Conservation (phyloP, 2,113 vertebrate species). For the Brachyhypopomus gauderio region DNA sequence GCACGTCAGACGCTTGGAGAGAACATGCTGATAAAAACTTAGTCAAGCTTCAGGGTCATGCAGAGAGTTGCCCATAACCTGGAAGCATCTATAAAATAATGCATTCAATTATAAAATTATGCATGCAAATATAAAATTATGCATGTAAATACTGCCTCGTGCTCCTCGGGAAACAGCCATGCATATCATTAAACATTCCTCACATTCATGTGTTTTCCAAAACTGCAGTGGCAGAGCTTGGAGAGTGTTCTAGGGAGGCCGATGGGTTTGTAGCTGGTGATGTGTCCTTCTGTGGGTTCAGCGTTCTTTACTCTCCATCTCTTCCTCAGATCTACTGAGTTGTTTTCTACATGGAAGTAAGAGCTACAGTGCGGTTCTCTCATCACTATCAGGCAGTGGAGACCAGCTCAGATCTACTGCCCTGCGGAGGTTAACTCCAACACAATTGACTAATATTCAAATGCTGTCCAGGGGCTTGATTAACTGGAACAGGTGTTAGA, state of each 20-base stretch:
- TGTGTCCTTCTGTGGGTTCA: neutral
- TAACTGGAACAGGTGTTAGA: no score
- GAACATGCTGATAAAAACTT: constrained; percentile 7
- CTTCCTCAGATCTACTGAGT: neutral
- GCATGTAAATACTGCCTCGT: constrained; percentile 56
- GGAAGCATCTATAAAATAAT: constrained; percentile 53
- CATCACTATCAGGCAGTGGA: no score
- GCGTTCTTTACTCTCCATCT: neutral
- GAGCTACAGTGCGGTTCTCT: neutral
- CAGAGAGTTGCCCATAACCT: constrained; percentile 24
- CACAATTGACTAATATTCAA: no score
- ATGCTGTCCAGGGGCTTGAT: no score
- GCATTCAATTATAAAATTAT: neutral
- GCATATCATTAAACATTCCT: constrained; percentile 46
- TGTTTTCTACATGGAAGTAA: neutral
- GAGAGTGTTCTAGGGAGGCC: neutral
- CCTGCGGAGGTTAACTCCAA: no score
- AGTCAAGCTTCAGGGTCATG: neutral
- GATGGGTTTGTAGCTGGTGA: neutral
- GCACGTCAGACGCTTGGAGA: neutral
- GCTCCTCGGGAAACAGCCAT: constrained; percentile 42
- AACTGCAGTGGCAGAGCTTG: neutral
- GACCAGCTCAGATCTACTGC: no score
- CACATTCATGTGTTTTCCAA: constrained; percentile 19
- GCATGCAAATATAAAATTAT: constrained; percentile 39